Percentiles rank a stretch among this genome's conserved stretches.
These are phyloP conservation scores for Otis tarda DNA, from an alignment of 2,113 vertebrate species.

Conservation along the genomic window DNA sequence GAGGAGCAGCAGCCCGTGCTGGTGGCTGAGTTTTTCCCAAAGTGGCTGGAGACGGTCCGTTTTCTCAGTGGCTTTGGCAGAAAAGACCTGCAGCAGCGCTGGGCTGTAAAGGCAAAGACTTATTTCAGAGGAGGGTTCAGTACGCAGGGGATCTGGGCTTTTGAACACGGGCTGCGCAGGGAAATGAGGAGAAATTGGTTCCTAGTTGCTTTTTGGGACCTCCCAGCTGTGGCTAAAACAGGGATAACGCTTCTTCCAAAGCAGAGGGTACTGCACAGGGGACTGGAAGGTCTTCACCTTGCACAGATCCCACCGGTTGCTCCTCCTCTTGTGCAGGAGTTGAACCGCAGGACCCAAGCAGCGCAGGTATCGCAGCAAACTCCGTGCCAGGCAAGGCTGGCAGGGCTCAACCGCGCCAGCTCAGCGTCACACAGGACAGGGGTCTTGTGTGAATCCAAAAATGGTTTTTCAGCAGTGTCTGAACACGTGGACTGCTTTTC, in stretches of 20 bases:
- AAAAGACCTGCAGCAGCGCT: background rate
- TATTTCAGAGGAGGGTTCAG: background rate
- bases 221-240: background rate
- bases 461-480: background rate
- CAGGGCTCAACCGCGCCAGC: background rate
- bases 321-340: background rate
- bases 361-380: rapidly evolving
- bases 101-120: background rate
- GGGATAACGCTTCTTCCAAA: background rate
- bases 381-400: rapidly evolving
- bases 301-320: background rate
- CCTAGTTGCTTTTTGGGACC: background rate
- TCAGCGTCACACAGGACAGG: background rate
- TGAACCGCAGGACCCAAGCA: rapidly evolving
- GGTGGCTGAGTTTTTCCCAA: background rate
- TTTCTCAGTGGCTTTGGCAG: background rate
- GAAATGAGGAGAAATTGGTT: rapidly evolving
- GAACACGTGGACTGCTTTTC: background rate
- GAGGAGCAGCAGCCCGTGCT: background rate
- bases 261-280: background rate
- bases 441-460: too few species aligned
- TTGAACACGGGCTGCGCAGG: rapidly evolving
- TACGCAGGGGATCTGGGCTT: background rate
- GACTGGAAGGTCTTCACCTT: background rate
- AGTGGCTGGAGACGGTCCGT: rapidly evolving